Evolutionary conservation across 2,113 vertebrate species (phyloP), one percentile per base, ranked within the genome.

Genomic region (Brienomyrus longianalis): DNA sequence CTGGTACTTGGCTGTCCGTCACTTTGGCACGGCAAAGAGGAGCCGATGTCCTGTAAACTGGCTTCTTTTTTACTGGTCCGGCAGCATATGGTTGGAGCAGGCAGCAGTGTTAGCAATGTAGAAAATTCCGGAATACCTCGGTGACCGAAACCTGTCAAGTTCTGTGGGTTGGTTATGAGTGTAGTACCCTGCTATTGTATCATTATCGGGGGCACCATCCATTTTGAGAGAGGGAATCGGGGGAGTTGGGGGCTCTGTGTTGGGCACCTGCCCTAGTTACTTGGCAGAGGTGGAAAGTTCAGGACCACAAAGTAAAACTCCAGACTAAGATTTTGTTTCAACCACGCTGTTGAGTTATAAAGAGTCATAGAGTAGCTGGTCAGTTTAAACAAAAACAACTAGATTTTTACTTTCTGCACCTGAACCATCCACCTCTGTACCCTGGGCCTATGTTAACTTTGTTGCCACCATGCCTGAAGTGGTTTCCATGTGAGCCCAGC

Each of bases 21-120:
- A 95, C 92, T 89, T 93, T 93, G 93, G 93, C 92, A 92, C 80
- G 88, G 89, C 89, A 95, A 95, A 95, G 93, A 92, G 93, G 93
- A 85, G 94, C 92, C 89, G 94, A 95, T 94, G 92, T 93, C 91
- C 92, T 91, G 93, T 92, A 94, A 93, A 94, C 93, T 90, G 92
- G 92, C 92, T 88, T 93, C 77, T 91, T 91, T 91, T 90, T 90
- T 85, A 90, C 54, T 90, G 94, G 94, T 93, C 92, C 93, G 91
- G 92, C 92, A 93, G 92, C 93, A 93, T 93, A 93, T 92, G 92
- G 92, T 91, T 3, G 90, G 89, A 90, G 92, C 93, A 94, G 95
- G 94, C 93, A 92, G 91, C 92, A 94, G 93, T 89, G 93, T 95
- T 93, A 94, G 5, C 9, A 47, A 47, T 84, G 21, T 48, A 84